Evolutionary conservation across 2,888 invertebrate genomes (phyloP).

Genomic region (Eristalis intricaria): DNA sequence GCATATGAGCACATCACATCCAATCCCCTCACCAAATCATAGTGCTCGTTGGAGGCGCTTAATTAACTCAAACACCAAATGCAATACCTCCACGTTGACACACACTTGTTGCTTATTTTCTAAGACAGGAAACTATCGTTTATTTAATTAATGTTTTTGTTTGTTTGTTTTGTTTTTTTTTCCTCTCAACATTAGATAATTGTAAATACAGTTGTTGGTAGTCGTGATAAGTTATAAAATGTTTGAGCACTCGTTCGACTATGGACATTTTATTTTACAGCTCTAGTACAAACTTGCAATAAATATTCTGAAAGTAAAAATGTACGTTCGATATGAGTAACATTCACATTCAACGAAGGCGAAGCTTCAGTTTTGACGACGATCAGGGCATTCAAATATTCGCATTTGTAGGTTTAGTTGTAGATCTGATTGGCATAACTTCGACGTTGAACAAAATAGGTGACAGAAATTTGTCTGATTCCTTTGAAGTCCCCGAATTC

Average conservation of each 20-base stretch:
- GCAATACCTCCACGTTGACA: conserved; percentile 3
- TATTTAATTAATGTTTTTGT: background rate
- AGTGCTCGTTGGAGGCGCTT: conserved; percentile 29
- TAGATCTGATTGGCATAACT: too few relatives aligned
- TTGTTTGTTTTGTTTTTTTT: background rate
- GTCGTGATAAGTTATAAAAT: conserved; percentile 55
- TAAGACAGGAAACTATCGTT: conserved; percentile 23
- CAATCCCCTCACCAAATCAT: conserved; percentile 74
- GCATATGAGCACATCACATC: conserved; percentile 79
- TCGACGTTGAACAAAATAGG: too few relatives aligned
- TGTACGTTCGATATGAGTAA: conserved; percentile 10
- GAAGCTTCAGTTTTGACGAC: background rate
- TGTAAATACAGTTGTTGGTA: conserved; percentile 53
- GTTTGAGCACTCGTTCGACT: conserved; percentile 39
- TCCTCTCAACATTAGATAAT: background rate
- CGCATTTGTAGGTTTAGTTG: too few relatives aligned
- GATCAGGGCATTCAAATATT: too few relatives aligned
- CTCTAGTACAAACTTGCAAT: conserved; percentile 57
- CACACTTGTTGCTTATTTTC: conserved; percentile 55
- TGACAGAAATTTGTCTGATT: too few relatives aligned
- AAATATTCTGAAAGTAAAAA: conserved; percentile 33
- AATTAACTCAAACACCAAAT: background rate
- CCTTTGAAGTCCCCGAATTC: too few relatives aligned
- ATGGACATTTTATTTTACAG: conserved; percentile 43
- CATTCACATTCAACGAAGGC: background rate